Base-by-base conservation (phyloP, 2,888 invertebrate species). In the Zhuqinia jingwanae region DNA sequence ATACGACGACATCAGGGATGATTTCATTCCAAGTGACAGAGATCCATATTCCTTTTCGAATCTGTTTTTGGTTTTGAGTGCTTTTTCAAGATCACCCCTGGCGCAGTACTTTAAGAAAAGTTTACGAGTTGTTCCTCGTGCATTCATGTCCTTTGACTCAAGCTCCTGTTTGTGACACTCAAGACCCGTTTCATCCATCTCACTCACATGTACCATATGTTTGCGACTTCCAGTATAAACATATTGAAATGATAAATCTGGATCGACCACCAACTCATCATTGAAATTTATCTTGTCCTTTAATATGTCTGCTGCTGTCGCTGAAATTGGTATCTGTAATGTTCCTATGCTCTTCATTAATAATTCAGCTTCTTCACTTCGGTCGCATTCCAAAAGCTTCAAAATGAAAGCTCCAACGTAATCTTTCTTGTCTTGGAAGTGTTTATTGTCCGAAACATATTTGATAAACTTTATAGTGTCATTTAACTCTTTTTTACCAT, bases 61-160 rank as follows among this genome's bases (percentile, higher is more conserved):
- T 17, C 13, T 65, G 2, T 17, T 56, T 77, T 88, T 88, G 0
- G 58, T 15, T 60, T 82, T 73, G 15, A 88, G 11, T 11, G 73
- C 88, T 36, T 85, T 89, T 1, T 45, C 20, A n/a, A 88, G 58
- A n/a, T 88, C 87, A 11, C 80, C 85, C 5, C 6, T 17, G 56
- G 87, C 81, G 22, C 89, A 89, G 65, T 87, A 87, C 47, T 89
- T 89, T 8, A 89, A 25, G 73, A 89, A 89, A n/a, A 89, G 73
- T 45, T 85, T 88, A 13, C 89, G 47, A 3, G 27, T 30, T 0
- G 56, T 68, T 22, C 89, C 89, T 78, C 89, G 56, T 1, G 70
- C 65, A 68, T 89, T 89, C 77, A 89, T 73, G 0, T 76, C 79
- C 68, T 89, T 89, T 0, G 85, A 53, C 27, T 70, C 60, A 15